Evolutionary conservation across 2,113 vertebrate genomes (phyloP).

Genomic region (Phocoena sinus): DNA sequence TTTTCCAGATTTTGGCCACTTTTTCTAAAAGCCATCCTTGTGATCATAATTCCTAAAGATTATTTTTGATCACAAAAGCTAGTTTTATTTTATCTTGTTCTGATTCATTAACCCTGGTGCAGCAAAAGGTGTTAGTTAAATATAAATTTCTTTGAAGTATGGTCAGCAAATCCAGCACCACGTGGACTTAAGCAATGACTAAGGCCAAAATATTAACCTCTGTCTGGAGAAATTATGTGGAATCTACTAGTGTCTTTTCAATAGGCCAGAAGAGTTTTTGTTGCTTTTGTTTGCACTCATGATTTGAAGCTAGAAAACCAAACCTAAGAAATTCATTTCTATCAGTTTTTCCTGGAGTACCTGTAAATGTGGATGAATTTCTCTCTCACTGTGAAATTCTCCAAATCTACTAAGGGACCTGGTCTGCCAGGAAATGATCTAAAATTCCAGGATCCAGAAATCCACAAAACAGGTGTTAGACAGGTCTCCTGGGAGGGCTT

Average conservation of each 20-base stretch:
- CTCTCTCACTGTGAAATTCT: neutral
- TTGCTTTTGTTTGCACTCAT: neutral
- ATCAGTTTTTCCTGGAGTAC: neutral
- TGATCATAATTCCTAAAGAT: neutral
- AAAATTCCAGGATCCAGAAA: neutral
- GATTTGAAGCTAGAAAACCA: neutral
- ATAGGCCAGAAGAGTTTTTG: neutral
- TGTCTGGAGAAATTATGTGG: neutral
- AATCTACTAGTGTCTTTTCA: neutral
- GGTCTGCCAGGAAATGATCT: neutral
- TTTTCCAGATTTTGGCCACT: neutral
- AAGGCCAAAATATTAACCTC: neutral
- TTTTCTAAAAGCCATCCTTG: neutral
- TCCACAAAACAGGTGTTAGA: neutral
- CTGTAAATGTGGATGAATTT: neutral
- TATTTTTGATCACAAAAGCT: neutral
- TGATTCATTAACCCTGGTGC: neutral
- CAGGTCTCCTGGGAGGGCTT: neutral
- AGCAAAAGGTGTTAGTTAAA: neutral
- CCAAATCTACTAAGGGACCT: neutral
- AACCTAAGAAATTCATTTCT: neutral
- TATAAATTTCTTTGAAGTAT: neutral
- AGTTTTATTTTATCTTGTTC: neutral
- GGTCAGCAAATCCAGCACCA: neutral
- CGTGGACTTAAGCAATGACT: neutral